A percentile compares a stretch with the other conserved stretches of the same genome.
Conservation (phyloP, 1,140 invertebrate genomes). For the Heliconius hermathena region DNA sequence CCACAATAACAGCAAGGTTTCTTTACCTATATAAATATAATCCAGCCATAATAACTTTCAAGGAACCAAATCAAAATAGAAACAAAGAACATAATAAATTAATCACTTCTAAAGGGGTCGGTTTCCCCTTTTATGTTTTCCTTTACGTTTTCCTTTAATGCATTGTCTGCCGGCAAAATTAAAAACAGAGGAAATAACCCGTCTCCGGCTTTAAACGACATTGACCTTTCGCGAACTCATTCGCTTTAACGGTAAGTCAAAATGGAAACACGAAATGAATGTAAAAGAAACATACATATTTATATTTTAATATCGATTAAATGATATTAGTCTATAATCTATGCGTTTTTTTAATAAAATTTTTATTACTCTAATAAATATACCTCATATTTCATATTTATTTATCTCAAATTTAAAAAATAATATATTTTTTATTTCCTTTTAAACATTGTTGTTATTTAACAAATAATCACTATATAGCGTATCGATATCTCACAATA, state of each 20-base stretch:
- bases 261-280: background rate
- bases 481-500: background rate
- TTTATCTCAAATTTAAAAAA: too few relatives aligned
- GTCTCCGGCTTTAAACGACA: conserved; percentile 62
- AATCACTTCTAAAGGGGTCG: conserved; percentile 76
- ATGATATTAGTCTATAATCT: background rate
- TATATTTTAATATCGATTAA: background rate
- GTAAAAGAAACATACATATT: background rate
- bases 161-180: conserved; percentile 77
- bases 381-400: too few relatives aligned
- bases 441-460: background rate
- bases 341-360: background rate
- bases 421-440: too few relatives aligned
- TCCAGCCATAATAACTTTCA: conserved; percentile 46
- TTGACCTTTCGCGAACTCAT: conserved; percentile 55
- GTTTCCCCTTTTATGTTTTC: conserved; percentile 75
- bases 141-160: conserved; percentile 76
- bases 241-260: conserved; percentile 27
- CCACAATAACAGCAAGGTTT: too few relatives aligned
- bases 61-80: conserved; percentile 69
- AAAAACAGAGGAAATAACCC: conserved; percentile 74
- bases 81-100: conserved; percentile 80
- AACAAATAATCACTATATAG: background rate
- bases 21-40: background rate
- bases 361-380: too few relatives aligned